Evolutionary conservation across 2,888 invertebrate species (phyloP).

Genomic region (Cartodere bifasciata): DNA sequence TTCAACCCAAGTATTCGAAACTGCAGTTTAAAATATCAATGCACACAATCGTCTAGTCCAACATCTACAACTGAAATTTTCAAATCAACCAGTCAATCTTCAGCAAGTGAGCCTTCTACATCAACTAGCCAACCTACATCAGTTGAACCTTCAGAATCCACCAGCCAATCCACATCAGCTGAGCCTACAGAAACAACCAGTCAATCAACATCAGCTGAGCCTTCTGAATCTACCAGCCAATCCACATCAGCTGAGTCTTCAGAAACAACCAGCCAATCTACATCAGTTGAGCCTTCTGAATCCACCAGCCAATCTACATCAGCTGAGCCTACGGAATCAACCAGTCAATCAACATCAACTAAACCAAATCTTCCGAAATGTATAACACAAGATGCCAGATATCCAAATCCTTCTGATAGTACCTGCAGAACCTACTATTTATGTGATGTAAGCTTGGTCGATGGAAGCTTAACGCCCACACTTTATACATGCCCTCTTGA

Average conservation of each 20-base stretch:
- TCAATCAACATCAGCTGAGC: neutral
- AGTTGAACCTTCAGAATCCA: neutral
- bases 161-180: neutral
- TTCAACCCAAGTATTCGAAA: constrained; percentile 31
- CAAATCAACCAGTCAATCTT: neutral
- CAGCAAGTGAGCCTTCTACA: constrained; percentile 2
- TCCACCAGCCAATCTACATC: too few species aligned
- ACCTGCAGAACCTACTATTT: constrained; percentile 2
- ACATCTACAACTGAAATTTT: neutral
- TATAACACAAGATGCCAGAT: constrained; percentile 2
- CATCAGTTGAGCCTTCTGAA: too few species aligned
- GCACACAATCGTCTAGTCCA: constrained; percentile 18
- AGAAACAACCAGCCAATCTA: too few species aligned
- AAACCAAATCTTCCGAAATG: too few species aligned
- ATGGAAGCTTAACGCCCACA: too few species aligned
- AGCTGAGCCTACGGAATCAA: too few species aligned
- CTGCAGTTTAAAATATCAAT: constrained; percentile 34
- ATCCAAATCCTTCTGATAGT: constrained; percentile 1
- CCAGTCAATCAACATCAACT: too few species aligned
- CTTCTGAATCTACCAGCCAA: too few species aligned
- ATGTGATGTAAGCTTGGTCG: constrained; percentile 1
- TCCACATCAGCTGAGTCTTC: too few species aligned
- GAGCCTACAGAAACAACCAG: neutral
- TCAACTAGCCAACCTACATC: neutral
- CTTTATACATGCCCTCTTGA: too few species aligned